Base-by-base conservation (phyloP, 2,888 invertebrate species). In the Macrosoma leucophasiata region DNA sequence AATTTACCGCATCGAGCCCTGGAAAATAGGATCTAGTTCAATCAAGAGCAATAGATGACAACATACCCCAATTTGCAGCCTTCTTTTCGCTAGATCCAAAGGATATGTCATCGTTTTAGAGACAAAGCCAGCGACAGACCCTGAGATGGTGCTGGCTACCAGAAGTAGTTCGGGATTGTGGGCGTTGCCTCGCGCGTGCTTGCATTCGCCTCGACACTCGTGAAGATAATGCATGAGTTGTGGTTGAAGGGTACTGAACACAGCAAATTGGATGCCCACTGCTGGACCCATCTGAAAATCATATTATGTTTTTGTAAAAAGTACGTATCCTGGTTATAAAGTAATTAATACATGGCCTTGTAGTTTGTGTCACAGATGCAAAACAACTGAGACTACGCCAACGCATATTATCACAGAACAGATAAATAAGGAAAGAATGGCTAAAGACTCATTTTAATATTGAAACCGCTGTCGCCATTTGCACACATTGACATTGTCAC, bases 61-160 rank as follows among this genome's bases (percentile, higher is more conserved):
- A 23, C 69, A 53, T 41, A 82, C 95, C 64, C 91, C 91, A 39
- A 96, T 89, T 72, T 97, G 97, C 53, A 96, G 76, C 26, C 97
- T 87, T 58, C 95, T 92, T 58, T 94, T 92, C 1, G 90, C 87
- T 46, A 97, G 79, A 68, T 97, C 97, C 19, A 97, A 87, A 0
- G 97, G 97, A 71, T 97, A 97, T 0, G 96, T 89, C 2, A 87
- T 50, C 1, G 90, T 87, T 77, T 97, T 97, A 0, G 95, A 89
- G 13, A 88, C 58, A 36, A 94, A 77, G 0, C 95, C 96, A 0
- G 95, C 88, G 1, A 87, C 45, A n/a, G 88, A 86, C 1, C 93
- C 94, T 41, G 91, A 89, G 0, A 88, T 2, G 0, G 63, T 53
- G 39, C 69, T 75, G 1, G 79, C 75, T 0, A 70, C 4, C 79